Evolutionary conservation across 1,140 invertebrate species (phyloP), one percentile per base, ranked within the genome.

Genomic region (Drosophila insularis): DNA sequence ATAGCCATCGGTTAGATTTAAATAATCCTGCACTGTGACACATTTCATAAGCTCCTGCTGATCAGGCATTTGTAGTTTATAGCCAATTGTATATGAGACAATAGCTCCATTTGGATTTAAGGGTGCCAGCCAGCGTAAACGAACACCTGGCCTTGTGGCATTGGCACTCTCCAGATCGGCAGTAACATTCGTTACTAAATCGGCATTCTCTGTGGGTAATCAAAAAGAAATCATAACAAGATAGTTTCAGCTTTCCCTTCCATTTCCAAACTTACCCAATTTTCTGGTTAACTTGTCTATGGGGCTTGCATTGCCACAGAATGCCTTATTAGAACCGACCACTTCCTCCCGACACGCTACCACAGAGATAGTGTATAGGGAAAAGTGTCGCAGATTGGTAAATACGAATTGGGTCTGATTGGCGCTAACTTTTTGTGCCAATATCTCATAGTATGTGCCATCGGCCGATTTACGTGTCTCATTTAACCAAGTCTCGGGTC

Each of bases 71-170:
- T 96, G 95, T 1, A 95, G 89, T 64, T 94, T 92, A 79, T 97
- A 96, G 74, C 95, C 94, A 27, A 99, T 95, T 59, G 95, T 94
- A 92, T 98, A 98, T 0, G 95, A 95, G 4, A 98, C 93, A 50
- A 98, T 96, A 27, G 96, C 93, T 1, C 97, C 97, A 92, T 99
- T 99, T 0, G 97, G 97, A 66, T 95, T 91, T n/a, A 80, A 62
- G 0, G 98, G 98, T 80, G 96, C 95, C 0, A 94, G 92, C 98
- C 98, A 99, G 8, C 91, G 91, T 0, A 96, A 89, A 40, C 94
- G 94, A 1, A 95, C 93, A 61, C 93, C 93, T 1, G 93, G 73
- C 0, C 78, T 54, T 0, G 90, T 80, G 66, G 11, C 91, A 90
- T 67, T 93, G 1, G 71, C 64, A 1, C 58, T 54, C 14, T 78